A percentile compares a stretch with the other conserved stretches of the same genome.
Evolutionary conservation across 2,888 invertebrate genomes (phyloP).

Genomic region (Catocala fraxini): DNA sequence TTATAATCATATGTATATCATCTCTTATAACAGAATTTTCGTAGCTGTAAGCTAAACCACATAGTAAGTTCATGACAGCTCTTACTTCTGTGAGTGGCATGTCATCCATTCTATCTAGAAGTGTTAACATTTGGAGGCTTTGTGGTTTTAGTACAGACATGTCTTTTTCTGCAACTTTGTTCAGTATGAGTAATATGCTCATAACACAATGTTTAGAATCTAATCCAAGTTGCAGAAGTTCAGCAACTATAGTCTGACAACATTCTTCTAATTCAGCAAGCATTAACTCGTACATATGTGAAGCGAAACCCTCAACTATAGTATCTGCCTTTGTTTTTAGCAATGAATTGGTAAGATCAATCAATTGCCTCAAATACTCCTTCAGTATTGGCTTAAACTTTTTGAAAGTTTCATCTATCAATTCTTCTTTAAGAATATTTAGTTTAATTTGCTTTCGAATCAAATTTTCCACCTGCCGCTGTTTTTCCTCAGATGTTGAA

Average conservation of each 20-base stretch:
- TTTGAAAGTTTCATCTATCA: conserved; percentile 86
- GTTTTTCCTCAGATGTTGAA: conserved; percentile 88
- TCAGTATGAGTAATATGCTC: conserved; percentile 73
- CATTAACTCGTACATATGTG: conserved; percentile 86
- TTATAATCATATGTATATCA: conserved; percentile 94
- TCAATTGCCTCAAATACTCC: conserved; percentile 85
- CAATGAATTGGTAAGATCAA: conserved; percentile 87
- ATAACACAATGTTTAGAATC: conserved; percentile 75
- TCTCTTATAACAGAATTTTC: conserved; percentile 89
- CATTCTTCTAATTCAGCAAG: conserved; percentile 77
- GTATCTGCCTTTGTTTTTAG: conserved; percentile 83
- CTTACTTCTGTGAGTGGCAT: conserved; percentile 92
- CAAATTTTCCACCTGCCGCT: conserved; percentile 88
- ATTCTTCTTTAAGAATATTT: conserved; percentile 86
- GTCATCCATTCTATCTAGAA: conserved; percentile 92
- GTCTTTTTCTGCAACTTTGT: conserved; percentile 75
- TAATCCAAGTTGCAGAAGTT: conserved; percentile 74
- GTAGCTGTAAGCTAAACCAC: conserved; percentile 89
- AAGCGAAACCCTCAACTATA: conserved; percentile 87
- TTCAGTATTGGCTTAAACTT: conserved; percentile 87
- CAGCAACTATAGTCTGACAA: conserved; percentile 75
- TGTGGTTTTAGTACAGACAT: conserved; percentile 86
- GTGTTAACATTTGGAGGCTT: conserved; percentile 87
- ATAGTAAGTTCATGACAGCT: conserved; percentile 92
- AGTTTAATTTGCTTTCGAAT: conserved; percentile 89